Evolutionary conservation across 2,797 vertebrate genomes (phyloP), one percentile per base, ranked within the genome.

Genomic region (Lagodon rhomboides): DNA sequence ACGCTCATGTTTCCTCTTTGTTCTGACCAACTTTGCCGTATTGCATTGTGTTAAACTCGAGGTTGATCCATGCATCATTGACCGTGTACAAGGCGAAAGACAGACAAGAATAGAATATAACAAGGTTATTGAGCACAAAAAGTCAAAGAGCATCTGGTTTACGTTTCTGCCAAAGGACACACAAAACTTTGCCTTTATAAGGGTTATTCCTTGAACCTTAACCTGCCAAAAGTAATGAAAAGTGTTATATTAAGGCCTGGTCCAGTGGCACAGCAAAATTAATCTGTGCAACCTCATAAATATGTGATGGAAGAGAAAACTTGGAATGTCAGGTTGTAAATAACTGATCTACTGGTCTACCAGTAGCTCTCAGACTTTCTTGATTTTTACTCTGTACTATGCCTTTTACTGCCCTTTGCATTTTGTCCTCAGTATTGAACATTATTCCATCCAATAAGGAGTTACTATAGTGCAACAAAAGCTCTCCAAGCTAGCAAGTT

Each of bases 91-190:
- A 18, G 54, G 58, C 27, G 71, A 61, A 64, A 69, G 49, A 79
- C 6, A 5, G 59, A 78, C 66, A 49, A 60, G 71, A 81, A 85
- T 34, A 80, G 72, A 90, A 59, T 56, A 77, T 25, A 67, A 68
- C 65, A 86, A 88, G 75, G 75, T 76, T 74, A 69, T 27, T 50
- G 41, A 85, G 75, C 70, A 75, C 72, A 74, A 77, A 77, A 62
- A 73, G 84, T 73, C 77, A 85, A 67, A 83, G 81, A 62, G 49
- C 68, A 63, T 34, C 17, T 54, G 79, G 85, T 85, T 86, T 81
- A 83, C 75, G 68, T 83, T 80, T 72, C 63, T 79, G 60, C 55
- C 51, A 65, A 47, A 82, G 82, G 68, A 74, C 66, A 69, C 59
- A 59, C 54, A 41, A 65, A 68, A 73, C 73, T 58, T 55, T 61